phyloP scores from a whole-genome alignment of 1,140 invertebrate genomes.

The Drosophila mauritiana region DNA sequence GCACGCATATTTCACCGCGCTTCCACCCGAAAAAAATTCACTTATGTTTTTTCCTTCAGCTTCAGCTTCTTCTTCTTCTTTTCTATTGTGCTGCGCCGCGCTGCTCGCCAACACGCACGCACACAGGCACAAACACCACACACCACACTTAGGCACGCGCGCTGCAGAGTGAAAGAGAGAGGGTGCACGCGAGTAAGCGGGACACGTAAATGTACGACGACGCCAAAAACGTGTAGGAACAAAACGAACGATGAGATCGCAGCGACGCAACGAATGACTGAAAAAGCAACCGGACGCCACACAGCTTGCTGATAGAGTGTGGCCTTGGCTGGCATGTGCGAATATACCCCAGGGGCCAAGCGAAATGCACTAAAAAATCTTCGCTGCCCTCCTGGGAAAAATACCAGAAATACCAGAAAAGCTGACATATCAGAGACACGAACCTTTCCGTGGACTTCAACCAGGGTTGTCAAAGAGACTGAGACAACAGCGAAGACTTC shows the following conservation, averaged over 20 bases:
- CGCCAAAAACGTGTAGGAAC: slow-evolving; percentile 41
- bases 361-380: slow-evolving; percentile 2
- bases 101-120: slow-evolving; percentile 25
- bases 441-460: background rate
- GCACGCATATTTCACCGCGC: slow-evolving; percentile 25
- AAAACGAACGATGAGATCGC: slow-evolving; percentile 2
- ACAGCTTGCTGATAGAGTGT: slow-evolving; percentile 6
- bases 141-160: slow-evolving; percentile 24
- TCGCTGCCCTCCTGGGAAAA: background rate
- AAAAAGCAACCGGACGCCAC: slow-evolving; percentile 13
- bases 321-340: background rate
- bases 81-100: slow-evolving; percentile 72
- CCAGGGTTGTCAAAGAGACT: background rate
- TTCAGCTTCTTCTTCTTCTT: slow-evolving; percentile 13
- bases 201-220: slow-evolving; percentile 50
- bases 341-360: background rate
- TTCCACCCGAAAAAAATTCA: slow-evolving; percentile 51
- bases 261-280: slow-evolving; percentile 21
- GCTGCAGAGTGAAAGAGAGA: slow-evolving; percentile 2
- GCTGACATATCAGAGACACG: background rate
- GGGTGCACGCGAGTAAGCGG: slow-evolving; percentile 13
- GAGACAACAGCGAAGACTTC: too few species aligned
- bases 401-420: background rate
- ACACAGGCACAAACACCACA: slow-evolving; percentile 13
- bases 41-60: slow-evolving; percentile 15